phyloP scores from a whole-genome alignment of 2,113 vertebrate genomes.

The Pedetes capensis region DNA sequence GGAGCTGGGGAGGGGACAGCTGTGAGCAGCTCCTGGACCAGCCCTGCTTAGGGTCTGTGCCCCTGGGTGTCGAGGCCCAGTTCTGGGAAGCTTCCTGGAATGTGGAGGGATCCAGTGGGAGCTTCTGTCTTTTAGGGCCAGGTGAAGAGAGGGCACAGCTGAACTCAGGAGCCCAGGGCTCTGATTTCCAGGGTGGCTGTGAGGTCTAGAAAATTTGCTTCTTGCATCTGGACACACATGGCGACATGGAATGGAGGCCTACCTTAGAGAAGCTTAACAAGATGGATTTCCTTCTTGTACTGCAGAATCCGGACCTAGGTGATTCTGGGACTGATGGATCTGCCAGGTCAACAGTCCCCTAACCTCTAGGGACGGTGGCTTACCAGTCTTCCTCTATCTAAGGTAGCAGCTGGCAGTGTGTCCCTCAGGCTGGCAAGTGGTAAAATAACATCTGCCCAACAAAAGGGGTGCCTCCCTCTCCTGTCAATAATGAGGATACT shows the following conservation, averaged over 20 bases:
- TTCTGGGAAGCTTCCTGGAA: neutral
- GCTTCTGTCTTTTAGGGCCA: neutral
- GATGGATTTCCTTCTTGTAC: neutral
- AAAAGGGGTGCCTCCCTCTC: neutral
- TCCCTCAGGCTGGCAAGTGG: neutral
- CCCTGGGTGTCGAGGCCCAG: neutral
- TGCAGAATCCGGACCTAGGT: rapidly evolving
- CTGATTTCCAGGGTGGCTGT: neutral
- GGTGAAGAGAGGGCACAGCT: neutral
- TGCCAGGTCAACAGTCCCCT: neutral
- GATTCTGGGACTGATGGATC: neutral
- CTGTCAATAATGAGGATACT: neutral
- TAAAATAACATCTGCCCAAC: too few species aligned
- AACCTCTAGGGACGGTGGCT: neutral
- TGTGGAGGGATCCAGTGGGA: neutral
- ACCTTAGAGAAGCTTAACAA: neutral
- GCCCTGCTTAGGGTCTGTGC: neutral
- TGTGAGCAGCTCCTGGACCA: neutral
- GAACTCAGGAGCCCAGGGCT: neutral
- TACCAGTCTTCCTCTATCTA: neutral
- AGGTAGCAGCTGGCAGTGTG: too few species aligned
- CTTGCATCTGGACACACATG: neutral
- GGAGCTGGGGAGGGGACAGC: neutral
- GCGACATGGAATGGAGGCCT: neutral
- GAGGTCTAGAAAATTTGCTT: neutral